Conservation (phyloP, 2,797 vertebrate genomes). For the Parambassis ranga region DNA sequence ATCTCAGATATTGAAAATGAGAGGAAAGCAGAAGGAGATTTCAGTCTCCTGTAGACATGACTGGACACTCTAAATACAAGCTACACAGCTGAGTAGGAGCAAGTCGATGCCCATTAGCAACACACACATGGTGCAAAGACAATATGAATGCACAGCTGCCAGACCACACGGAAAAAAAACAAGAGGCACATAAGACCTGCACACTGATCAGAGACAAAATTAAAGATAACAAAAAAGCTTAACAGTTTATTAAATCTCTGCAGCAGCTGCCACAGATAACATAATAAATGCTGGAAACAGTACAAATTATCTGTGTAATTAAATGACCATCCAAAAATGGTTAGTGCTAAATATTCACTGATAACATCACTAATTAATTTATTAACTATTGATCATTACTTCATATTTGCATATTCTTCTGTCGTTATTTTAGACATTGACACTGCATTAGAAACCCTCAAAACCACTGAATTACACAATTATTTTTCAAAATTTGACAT, state of each 20-base stretch:
- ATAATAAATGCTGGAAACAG: conserved; percentile 20
- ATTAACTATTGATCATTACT: conserved; percentile 15
- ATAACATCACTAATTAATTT: conserved; percentile 18
- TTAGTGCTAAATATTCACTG: neutral
- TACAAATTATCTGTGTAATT: conserved; percentile 38
- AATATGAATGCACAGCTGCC: conserved; percentile 24
- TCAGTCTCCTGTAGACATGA: conserved; percentile 19
- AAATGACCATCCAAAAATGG: conserved; percentile 19
- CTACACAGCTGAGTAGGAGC: conserved; percentile 24
- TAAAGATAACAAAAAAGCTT: conserved; percentile 30
- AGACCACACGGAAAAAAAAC: neutral
- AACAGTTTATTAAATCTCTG: conserved; percentile 60
- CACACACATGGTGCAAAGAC: neutral
- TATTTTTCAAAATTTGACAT: no score
- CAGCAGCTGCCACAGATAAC: conserved; percentile 24
- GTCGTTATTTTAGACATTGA: neutral
- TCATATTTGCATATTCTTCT: conserved; percentile 15
- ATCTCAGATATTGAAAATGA: neutral
- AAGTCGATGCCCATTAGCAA: conserved; percentile 23
- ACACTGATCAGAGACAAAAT: conserved; percentile 43
- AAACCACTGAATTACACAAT: no score
- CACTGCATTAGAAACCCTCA: neutral
- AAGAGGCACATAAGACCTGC: conserved; percentile 25
- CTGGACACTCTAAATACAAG: conserved; percentile 33
- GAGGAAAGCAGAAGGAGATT: neutral